Base-by-base conservation (phyloP, 2,113 vertebrate genomes). In the Ellobius talpinus region DNA sequence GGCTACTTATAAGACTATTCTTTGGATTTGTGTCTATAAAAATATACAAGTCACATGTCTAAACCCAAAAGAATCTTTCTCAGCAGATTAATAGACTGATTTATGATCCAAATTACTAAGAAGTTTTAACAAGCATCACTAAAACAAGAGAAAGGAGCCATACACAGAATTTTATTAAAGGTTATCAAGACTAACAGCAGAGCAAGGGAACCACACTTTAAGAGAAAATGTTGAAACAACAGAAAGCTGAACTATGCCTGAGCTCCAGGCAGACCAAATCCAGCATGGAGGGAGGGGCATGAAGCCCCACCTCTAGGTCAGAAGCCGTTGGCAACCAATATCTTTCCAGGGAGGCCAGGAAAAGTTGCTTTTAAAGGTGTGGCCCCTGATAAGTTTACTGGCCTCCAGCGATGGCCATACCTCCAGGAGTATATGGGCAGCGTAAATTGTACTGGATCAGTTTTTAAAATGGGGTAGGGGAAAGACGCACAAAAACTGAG, bases 191-290 rank as follows among this genome's bases (percentile, higher is more conserved):
- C 17, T 82, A 63, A 39, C 17, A 33, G 77, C 2, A 3, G 55
- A 93, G n/a, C 39, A 52, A 29, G 11, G 87, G 72, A 90, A 24
- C 74, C 82, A 61, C 1, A 45, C 13, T 63, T 92, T 76, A 63
- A 55, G 90, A 97, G 91, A 68, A 97, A 94, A 97, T 96, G 76
- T 0, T 86, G 74, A 91, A 74, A 97, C 52, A 58, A 92, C 19
- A 21, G 26, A 50, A 82, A 70, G 39, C 0, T 70, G n/a, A 78
- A 73, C 55, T 58, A 74, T 4, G 61, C 23, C 73, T 50, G 7
- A 29, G 7, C 7, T 29, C 24, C n/a, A 63, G n/a, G 42, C 58
- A 63, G 81, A 42, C 14, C 58, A 63, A 84, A 84, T 63, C 13
- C n/a, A 63, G 13, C 81, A 63, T 29, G 55, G 24, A 42, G n/a